Evolutionary conservation across 2,888 invertebrate genomes (phyloP), one percentile per base, ranked within the genome.

Genomic region (Ligdia adustata): DNA sequence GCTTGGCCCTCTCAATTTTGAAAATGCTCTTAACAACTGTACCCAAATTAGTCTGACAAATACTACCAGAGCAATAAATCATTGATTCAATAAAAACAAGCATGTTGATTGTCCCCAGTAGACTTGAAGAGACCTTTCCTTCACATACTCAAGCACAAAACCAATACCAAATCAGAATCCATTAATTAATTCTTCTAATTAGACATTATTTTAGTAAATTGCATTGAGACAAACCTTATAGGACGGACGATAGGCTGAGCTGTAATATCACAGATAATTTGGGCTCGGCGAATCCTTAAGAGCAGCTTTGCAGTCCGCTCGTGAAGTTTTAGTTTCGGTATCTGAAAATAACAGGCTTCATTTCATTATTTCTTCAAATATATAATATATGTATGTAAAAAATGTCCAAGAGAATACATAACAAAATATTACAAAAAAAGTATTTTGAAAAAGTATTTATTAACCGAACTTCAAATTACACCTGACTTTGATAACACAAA

Each of bases 211-310:
- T 22, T 6, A 28, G 6, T 13, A 13, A 3, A 13, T 13, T 13
- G 2, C 5, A 28, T 2, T 28, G 22, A 22, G 22, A 57, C 64
- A 54, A 66, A 90, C 90, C 90, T 90, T 90, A 79, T 87, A 90
- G 91, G 91, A 90, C 90, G 90, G 91, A 90, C 90, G 82, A 87
- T 83, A 88, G 90, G 90, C 90, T 88, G 90, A 89, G 90, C 90
- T 89, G 90, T 89, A 88, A n/a, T 90, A 91, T 91, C 90, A 90
- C 90, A 91, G 91, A 90, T 90, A 90, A 84, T 84, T 82, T 78
- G 87, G 90, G 87, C 91, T 89, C 84, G 89, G 90, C 88, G 84
- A 82, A 88, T 89, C 89, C 89, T 83, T 72, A 55, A 66, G 72
- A 83, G 86, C 89, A 89, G 89, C 87, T 89, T 84, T 75, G 75